Base-by-base conservation (phyloP, 2,888 invertebrate species). In the Agrilus cyanescens region DNA sequence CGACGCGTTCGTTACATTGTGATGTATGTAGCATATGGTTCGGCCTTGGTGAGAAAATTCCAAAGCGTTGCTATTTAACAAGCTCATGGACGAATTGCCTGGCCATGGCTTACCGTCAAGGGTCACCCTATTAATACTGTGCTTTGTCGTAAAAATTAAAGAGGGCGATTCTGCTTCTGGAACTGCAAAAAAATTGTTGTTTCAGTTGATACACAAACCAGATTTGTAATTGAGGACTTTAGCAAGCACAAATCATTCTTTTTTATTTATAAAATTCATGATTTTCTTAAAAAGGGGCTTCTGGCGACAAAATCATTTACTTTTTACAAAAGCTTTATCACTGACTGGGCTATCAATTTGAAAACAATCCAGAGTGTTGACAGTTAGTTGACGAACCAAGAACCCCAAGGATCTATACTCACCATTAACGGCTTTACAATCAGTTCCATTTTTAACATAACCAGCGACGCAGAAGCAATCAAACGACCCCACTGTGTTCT, bases 371-470 rank as follows among this genome's bases (percentile, higher is more conserved):
- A n/a, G n/a, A n/a, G n/a, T n/a, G n/a, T n/a, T n/a, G n/a, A n/a
- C n/a, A n/a, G n/a, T n/a, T n/a, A n/a, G n/a, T n/a, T n/a, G n/a
- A n/a, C n/a, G n/a, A n/a, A n/a, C n/a, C n/a, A n/a, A n/a, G n/a
- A n/a, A n/a, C n/a, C n/a, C n/a, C n/a, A n/a, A n/a, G n/a, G n/a
- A n/a, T n/a, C n/a, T n/a, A 34, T n/a, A 59, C 64, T 65, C 65
- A 87, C 87, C 80, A 67, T 87, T 83, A 44, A 80, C 61, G 15
- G 83, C 84, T 40, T 62, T 60, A 64, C 89, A 89, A 47, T 71
- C 67, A 47, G 70, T 71, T 12, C 70, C 71, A 56, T 73, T 73
- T 41, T 69, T 63, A 42, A 61, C 62, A 65, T 89, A 89, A 2
- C 89, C 88, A 12, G 69, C 58, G 3, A 73, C 77, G 70, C 91